A percentile compares a stretch with the other conserved stretches of the same genome.
These are phyloP conservation scores for Sebastes diaconus DNA, from an alignment of 2,797 vertebrate species.

Conservation along the genomic window DNA sequence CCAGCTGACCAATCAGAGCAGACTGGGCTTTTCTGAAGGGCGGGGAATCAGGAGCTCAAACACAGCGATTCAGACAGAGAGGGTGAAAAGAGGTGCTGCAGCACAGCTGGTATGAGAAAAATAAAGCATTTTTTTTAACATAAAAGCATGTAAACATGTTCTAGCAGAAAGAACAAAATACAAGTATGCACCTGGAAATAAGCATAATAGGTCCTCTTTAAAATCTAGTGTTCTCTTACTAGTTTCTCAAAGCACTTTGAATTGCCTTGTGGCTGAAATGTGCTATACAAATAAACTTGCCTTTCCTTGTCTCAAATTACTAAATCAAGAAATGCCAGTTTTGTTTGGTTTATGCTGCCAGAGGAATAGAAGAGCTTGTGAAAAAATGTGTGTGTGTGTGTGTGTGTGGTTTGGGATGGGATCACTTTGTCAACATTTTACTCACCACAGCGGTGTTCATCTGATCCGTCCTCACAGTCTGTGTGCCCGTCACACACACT, in stretches of 20 bases:
- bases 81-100: no score
- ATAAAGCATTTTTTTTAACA: no score
- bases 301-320: neutral
- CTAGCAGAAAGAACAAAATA: no score
- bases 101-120: no score
- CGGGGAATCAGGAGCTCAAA: no score
- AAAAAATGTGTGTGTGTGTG: neutral
- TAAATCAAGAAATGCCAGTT: neutral
- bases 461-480: constrained; percentile 81
- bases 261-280: neutral
- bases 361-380: neutral
- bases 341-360: neutral
- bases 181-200: no score
- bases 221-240: no score
- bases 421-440: neutral
- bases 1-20: no score
- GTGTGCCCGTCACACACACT: constrained; percentile 79
- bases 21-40: no score
- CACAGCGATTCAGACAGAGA: no score
- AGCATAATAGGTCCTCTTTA: no score
- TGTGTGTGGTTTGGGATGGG: neutral
- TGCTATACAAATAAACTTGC: neutral
- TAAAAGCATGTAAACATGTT: no score
- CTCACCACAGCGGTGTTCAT: constrained; percentile 84
- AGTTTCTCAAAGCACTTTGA: neutral